These are phyloP conservation scores for Scaptomyza hsui DNA, from an alignment of 1,140 invertebrate genomes.

Conservation along the genomic window DNA sequence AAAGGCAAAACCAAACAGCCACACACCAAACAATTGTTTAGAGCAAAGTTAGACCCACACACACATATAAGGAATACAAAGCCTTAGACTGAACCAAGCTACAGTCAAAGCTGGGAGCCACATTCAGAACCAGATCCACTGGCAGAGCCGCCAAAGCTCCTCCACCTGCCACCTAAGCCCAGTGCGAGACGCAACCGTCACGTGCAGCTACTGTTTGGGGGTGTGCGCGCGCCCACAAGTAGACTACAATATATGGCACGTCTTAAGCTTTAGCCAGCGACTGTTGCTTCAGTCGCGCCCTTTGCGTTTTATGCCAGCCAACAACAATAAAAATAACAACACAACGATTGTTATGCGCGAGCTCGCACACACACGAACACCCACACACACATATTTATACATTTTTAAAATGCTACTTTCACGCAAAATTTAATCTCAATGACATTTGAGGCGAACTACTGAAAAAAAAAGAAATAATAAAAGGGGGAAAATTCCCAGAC, in stretches of 20 bases:
- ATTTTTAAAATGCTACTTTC: slow-evolving; percentile 80
- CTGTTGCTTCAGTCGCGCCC: slow-evolving; percentile 76
- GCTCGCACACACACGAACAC: slow-evolving; percentile 45
- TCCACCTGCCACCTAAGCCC: slow-evolving; percentile 36
- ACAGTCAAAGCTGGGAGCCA: slow-evolving; percentile 13
- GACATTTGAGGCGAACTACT: slow-evolving; percentile 75
- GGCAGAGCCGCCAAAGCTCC: slow-evolving; percentile 29
- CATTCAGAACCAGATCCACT: slow-evolving; percentile 7
- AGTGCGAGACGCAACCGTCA: slow-evolving; percentile 47
- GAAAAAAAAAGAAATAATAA: slow-evolving; percentile 33
- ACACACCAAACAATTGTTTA: slow-evolving; percentile 64
- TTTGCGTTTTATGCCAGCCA: slow-evolving; percentile 63
- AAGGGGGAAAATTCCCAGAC: slow-evolving; percentile 4
- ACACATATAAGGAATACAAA: slow-evolving; percentile 37
- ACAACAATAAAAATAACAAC: slow-evolving; percentile 60
- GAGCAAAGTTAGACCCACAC: slow-evolving; percentile 40
- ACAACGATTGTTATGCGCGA: slow-evolving; percentile 69
- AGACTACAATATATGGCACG: slow-evolving; percentile 69
- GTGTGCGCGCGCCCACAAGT: slow-evolving; percentile 36
- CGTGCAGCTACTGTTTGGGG: slow-evolving; percentile 32
- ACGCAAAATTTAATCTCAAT: slow-evolving; percentile 81
- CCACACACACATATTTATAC: slow-evolving; percentile 36
- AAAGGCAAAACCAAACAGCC: slow-evolving; percentile 33
- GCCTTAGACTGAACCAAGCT: slow-evolving; percentile 25
- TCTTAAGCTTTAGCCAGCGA: slow-evolving; percentile 54